These are phyloP conservation scores for Chelonoidis abingdonii DNA, from an alignment of 2,113 vertebrate species.

Conservation along the genomic window DNA sequence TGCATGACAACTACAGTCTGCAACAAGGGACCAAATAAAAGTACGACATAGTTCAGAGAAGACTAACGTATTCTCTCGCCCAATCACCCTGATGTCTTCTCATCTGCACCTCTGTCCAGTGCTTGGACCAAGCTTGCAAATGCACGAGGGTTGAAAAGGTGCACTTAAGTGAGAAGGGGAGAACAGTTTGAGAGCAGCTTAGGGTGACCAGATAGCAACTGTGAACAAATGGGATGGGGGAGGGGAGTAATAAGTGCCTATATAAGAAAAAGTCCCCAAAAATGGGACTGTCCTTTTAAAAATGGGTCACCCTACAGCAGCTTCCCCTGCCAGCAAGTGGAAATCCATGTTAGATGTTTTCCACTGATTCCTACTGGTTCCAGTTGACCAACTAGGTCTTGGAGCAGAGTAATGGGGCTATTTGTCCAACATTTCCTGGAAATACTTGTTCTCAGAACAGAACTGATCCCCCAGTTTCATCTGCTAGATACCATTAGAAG, in stretches of 20 bases:
- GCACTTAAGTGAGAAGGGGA: not conserved
- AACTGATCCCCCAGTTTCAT: not conserved
- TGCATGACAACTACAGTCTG: not conserved
- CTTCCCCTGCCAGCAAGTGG: not conserved
- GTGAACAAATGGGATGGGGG: no score
- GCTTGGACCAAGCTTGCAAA: not conserved
- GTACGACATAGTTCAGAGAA: not conserved
- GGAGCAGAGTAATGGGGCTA: not conserved
- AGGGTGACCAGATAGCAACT: no score
- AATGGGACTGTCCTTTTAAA: no score
- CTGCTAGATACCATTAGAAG: not conserved
- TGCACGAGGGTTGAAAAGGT: not conserved
- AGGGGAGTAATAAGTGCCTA: no score
- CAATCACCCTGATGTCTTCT: not conserved
- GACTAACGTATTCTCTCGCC: not conserved
- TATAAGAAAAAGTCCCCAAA: no score
- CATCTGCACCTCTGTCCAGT: not conserved
- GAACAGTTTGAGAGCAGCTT: fast-evolving
- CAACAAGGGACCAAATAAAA: not conserved
- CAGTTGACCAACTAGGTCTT: not conserved
- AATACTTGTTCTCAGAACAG: not conserved
- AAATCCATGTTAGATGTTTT: not conserved
- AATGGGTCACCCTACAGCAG: not conserved
- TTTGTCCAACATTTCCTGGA: not conserved
- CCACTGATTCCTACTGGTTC: not conserved